Percentiles rank a stretch among this genome's conserved stretches.
Conservation (phyloP, 2,797 vertebrate species). For the Gymnodraco acuticeps region DNA sequence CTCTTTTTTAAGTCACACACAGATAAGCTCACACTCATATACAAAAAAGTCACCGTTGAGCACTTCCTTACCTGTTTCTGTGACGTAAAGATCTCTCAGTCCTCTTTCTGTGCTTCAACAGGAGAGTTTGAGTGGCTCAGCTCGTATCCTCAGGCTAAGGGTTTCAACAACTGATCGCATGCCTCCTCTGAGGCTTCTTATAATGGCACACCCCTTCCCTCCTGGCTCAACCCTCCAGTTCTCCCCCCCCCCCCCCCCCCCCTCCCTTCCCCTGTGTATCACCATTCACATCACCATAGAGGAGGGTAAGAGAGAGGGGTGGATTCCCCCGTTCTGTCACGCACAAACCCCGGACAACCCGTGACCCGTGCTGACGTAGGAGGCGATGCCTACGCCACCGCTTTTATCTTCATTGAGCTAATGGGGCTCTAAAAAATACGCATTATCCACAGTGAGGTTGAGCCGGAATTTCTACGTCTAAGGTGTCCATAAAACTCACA, state of each 20-base stretch:
- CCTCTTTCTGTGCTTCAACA: constrained; percentile 41
- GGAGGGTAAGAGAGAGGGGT: constrained; percentile 66
- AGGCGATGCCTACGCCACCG: constrained; percentile 72
- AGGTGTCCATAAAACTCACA: constrained; percentile 50
- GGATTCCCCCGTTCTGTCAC: constrained; percentile 78
- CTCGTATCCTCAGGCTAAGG: constrained; percentile 83
- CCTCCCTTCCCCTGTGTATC: constrained; percentile 61
- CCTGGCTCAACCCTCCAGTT: constrained; percentile 73
- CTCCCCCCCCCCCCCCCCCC: constrained; percentile 32
- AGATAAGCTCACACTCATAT: constrained; percentile 33
- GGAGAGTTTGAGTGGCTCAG: constrained; percentile 58
- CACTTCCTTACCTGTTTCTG: constrained; percentile 70
- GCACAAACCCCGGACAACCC: constrained; percentile 69
- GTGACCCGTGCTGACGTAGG: constrained; percentile 75
- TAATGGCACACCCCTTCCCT: constrained; percentile 86
- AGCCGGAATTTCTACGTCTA: constrained; percentile 46
- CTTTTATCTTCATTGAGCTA: constrained; percentile 71
- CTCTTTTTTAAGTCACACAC: constrained; percentile 27
- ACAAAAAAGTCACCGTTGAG: constrained; percentile 32
- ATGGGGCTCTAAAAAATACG: constrained; percentile 77
- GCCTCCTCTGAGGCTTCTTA: constrained; percentile 85
- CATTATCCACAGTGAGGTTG: constrained; percentile 54
- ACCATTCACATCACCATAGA: constrained; percentile 64
- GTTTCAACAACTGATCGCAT: constrained; percentile 82
- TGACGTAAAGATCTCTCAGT: constrained; percentile 53